phyloP scores from a whole-genome alignment of 2,113 vertebrate species.

The Lepisosteus oculatus region DNA sequence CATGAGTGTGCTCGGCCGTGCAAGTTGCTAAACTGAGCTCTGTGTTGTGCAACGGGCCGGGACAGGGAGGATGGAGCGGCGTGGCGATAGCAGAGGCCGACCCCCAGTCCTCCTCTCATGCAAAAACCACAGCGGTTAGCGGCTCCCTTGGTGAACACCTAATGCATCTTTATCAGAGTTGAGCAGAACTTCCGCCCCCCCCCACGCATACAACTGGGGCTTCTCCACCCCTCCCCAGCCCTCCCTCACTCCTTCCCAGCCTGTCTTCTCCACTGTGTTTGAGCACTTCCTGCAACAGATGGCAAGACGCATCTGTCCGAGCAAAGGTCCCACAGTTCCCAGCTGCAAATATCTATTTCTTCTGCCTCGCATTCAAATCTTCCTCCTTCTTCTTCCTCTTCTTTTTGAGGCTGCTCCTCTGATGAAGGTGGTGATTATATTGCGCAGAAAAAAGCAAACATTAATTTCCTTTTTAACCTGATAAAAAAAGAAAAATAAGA shows the following conservation, averaged over 20 bases:
- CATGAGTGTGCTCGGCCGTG: neutral
- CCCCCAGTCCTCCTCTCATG: neutral
- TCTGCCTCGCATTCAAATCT: no score
- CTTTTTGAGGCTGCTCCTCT: no score
- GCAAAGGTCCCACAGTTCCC: neutral
- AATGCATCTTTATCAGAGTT: neutral
- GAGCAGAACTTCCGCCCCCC: neutral
- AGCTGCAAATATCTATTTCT: neutral
- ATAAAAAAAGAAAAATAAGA: no score
- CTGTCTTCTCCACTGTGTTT: no score
- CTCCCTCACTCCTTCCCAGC: no score
- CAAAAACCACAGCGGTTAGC: neutral
- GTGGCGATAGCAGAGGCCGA: neutral
- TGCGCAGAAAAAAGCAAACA: no score
- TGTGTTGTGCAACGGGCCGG: neutral
- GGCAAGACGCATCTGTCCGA: no score
- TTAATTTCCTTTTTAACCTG: no score
- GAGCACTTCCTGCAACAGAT: no score
- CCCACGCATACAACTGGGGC: neutral
- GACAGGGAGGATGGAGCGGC: neutral
- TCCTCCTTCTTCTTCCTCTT: no score
- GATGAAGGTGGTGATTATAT: no score
- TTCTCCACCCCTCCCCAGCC: neutral
- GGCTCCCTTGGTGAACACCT: constrained; percentile 1
- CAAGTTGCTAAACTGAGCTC: neutral